Evolutionary conservation across 2,797 vertebrate species (phyloP).

Genomic region (Mormyrus proboscirostris): DNA sequence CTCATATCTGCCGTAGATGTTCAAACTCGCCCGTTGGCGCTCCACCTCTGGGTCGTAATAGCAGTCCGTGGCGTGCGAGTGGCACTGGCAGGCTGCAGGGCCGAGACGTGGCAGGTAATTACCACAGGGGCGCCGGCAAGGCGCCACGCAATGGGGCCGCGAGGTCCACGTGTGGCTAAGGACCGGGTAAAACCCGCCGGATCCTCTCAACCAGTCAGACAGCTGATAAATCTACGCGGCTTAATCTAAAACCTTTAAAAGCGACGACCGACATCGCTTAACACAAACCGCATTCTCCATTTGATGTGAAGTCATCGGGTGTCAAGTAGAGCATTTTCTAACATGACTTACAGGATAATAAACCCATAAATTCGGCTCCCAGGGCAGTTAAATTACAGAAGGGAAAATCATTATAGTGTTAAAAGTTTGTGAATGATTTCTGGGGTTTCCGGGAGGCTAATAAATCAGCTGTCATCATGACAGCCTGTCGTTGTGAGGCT

Average conservation of each 20-base stretch:
- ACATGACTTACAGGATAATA: not conserved
- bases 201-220: not conserved
- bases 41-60: slow-evolving; percentile 81
- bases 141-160: too few relatives aligned
- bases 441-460: not conserved
- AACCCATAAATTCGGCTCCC: not conserved
- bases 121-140: not conserved
- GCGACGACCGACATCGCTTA: not conserved
- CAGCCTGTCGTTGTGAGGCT: not conserved
- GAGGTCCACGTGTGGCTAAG: not conserved
- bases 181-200: not conserved
- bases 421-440: not conserved
- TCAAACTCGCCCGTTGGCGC: slow-evolving; percentile 71
- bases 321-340: not conserved
- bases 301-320: not conserved
- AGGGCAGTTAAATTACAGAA: not conserved
- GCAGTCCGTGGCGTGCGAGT: slow-evolving; percentile 81
- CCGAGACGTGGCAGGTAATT: not conserved
- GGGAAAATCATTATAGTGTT: not conserved
- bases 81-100: slow-evolving; percentile 83
- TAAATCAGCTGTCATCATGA: not conserved
- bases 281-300: not conserved
- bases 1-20: slow-evolving; percentile 68
- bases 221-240: not conserved
- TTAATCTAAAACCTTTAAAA: not conserved